phyloP scores from a whole-genome alignment of 1,140 invertebrate species.

The Hermetia illucens region DNA sequence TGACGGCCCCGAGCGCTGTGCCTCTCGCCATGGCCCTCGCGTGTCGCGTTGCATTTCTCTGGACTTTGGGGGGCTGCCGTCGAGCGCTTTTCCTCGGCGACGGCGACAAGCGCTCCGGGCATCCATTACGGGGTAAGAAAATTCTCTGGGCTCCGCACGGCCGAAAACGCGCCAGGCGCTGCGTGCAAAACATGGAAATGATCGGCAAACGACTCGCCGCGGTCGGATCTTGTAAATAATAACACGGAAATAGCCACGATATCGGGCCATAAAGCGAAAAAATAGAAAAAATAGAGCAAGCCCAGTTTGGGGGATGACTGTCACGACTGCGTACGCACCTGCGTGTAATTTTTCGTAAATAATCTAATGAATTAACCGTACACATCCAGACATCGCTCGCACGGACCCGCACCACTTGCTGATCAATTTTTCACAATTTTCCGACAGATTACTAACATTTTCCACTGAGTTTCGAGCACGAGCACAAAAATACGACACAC shows the following conservation, averaged over 20 bases:
- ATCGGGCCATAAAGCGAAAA: not conserved
- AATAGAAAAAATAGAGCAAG: constrained; percentile 42
- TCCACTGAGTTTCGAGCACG: constrained; percentile 7
- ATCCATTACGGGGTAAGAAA: not conserved
- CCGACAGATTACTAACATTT: constrained; percentile 6
- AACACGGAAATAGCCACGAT: not conserved
- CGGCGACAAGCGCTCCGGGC: too few relatives aligned
- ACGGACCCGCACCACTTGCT: constrained; percentile 10
- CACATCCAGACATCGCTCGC: constrained; percentile 4
- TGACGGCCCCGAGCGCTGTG: too few relatives aligned
- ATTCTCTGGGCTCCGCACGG: constrained; percentile 2
- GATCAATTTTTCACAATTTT: constrained; percentile 10
- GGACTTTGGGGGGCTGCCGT: too few relatives aligned
- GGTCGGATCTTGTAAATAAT: constrained; percentile 24
- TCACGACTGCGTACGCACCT: constrained; percentile 82
- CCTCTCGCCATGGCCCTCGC: too few relatives aligned
- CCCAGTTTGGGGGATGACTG: constrained; percentile 62
- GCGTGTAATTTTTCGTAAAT: constrained; percentile 43
- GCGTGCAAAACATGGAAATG: constrained; percentile 3
- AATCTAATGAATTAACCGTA: constrained; percentile 6
- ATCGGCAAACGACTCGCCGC: constrained; percentile 11
- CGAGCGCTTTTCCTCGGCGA: too few relatives aligned
- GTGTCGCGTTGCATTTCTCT: too few relatives aligned
- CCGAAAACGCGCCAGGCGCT: not conserved
- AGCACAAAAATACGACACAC: constrained; percentile 7